Percentiles rank a stretch among this genome's conserved stretches.
phyloP scores from a whole-genome alignment of 2,113 vertebrate genomes.

The Turnix velox region DNA sequence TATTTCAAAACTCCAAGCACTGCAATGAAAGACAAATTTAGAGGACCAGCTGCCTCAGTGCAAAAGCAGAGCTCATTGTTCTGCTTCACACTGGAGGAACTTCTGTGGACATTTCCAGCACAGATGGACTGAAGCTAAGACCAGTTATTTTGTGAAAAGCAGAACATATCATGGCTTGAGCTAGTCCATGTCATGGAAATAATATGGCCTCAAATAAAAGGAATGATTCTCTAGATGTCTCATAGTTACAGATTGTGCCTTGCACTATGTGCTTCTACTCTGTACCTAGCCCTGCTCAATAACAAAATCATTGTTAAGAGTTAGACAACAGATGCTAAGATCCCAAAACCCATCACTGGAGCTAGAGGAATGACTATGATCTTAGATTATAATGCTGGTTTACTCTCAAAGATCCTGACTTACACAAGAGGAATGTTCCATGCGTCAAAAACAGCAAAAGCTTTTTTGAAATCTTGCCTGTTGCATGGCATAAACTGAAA shows the following conservation, averaged over 20 bases:
- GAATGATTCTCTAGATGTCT: background rate
- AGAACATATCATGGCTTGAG: background rate
- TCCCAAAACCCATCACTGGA: background rate
- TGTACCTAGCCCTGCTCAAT: background rate
- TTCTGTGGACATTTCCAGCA: background rate
- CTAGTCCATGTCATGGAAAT: background rate
- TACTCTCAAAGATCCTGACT: background rate
- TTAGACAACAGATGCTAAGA: background rate
- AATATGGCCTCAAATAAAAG: too few species aligned
- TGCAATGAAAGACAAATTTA: background rate
- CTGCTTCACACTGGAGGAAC: background rate
- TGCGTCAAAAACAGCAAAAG: background rate
- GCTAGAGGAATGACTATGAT: background rate
- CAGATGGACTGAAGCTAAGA: background rate
- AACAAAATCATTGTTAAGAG: background rate
- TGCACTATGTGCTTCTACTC: background rate
- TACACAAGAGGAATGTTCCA: background rate
- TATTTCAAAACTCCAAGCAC: background rate
- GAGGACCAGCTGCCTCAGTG: conserved; percentile 16
- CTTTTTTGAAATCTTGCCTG: background rate
- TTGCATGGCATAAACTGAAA: background rate
- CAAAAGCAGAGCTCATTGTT: background rate
- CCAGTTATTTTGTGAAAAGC: background rate
- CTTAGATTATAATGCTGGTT: background rate
- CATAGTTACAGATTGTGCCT: background rate